phyloP scores from a whole-genome alignment of 2,888 invertebrate species.

The Chrysolina americana region DNA sequence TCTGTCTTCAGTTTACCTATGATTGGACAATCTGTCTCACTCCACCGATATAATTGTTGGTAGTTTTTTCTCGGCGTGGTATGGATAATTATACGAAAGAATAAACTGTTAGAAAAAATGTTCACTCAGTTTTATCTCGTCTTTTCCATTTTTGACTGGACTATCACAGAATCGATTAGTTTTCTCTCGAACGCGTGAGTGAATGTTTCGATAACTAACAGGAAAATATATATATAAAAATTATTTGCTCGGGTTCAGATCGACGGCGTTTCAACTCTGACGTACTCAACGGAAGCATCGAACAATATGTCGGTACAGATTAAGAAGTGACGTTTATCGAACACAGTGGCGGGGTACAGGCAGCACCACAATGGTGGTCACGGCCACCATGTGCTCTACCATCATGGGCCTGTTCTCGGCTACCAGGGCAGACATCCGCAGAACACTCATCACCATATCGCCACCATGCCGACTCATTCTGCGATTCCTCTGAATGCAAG shows the following conservation, averaged over 20 bases:
- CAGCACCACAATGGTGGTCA: slow-evolving; percentile 66
- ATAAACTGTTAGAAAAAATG: too few relatives aligned
- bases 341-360: slow-evolving; percentile 69
- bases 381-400: slow-evolving; percentile 68
- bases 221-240: slow-evolving; percentile 18
- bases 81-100: too few relatives aligned
- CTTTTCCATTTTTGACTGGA: not conserved
- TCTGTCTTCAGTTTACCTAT: too few relatives aligned
- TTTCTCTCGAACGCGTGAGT: not conserved
- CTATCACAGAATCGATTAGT: not conserved
- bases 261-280: slow-evolving; percentile 4
- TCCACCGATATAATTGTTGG: too few relatives aligned
- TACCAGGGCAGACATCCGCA: slow-evolving; percentile 66
- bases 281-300: not conserved
- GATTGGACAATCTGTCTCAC: too few relatives aligned
- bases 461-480: slow-evolving; percentile 60
- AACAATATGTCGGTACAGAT: slow-evolving; percentile 41
- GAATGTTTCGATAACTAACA: not conserved
- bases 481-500: slow-evolving; percentile 68
- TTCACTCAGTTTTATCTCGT: too few relatives aligned
- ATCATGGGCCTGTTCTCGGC: slow-evolving; percentile 64
- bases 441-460: slow-evolving; percentile 64
- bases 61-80: too few relatives aligned
- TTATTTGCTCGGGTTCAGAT: slow-evolving; percentile 30
- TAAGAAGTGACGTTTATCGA: slow-evolving; percentile 58